Conservation (phyloP, 2,113 vertebrate genomes). For the Ptilonorhynchus violaceus region DNA sequence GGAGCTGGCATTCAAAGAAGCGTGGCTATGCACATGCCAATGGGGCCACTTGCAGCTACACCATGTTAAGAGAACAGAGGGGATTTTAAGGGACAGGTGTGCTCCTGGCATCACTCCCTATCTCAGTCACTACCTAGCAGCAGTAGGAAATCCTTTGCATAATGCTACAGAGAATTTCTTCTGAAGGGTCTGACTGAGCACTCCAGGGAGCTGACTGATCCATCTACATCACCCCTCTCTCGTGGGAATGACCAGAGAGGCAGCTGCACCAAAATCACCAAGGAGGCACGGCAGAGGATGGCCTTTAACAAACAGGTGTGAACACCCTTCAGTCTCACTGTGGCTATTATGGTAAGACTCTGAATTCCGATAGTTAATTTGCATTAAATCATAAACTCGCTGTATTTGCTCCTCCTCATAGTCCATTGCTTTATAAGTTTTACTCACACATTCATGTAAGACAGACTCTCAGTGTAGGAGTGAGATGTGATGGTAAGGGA, state of each 20-base stretch:
- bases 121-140: neutral
- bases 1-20: neutral
- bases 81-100: neutral
- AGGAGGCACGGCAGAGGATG: accelerated
- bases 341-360: neutral
- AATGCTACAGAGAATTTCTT: neutral
- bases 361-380: neutral
- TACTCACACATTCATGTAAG: neutral
- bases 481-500: neutral
- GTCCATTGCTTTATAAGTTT: neutral
- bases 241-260: neutral
- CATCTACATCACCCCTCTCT: neutral
- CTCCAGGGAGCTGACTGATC: neutral
- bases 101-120: neutral
- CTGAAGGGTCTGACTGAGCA: neutral
- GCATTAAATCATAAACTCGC: neutral
- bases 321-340: neutral
- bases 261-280: neutral
- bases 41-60: neutral
- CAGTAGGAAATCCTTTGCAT: accelerated
- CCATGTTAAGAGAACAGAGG: neutral
- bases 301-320: neutral
- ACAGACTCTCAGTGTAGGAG: neutral
- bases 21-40: neutral
- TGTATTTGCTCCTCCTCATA: neutral